phyloP scores from a whole-genome alignment of 2,888 invertebrate genomes.

The Phania funesta region DNA sequence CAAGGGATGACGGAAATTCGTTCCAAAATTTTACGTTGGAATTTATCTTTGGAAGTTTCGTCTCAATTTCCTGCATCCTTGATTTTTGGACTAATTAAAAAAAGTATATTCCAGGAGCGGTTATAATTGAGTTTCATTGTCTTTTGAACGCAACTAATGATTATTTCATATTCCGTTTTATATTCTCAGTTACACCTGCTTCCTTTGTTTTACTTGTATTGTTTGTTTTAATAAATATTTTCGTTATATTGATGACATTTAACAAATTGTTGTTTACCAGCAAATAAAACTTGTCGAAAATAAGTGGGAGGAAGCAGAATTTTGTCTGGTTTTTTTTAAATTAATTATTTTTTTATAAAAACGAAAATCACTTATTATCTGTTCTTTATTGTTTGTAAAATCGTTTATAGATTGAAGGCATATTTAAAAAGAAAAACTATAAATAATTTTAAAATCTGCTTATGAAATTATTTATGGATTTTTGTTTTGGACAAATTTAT shows the following conservation, averaged over 20 bases:
- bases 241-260: background rate
- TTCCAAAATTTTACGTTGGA: too few relatives aligned
- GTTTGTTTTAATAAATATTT: slow-evolving; percentile 11
- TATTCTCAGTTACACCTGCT: background rate
- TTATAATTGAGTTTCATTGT: too few relatives aligned
- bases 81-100: too few relatives aligned
- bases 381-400: too few relatives aligned
- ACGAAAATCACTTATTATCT: background rate
- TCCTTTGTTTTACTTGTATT: background rate
- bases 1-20: too few relatives aligned
- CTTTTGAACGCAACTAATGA: background rate
- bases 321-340: background rate
- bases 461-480: background rate
- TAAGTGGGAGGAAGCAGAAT: background rate
- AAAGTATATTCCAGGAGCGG: too few relatives aligned
- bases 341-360: background rate
- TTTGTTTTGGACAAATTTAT: background rate
- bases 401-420: background rate
- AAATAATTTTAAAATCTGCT: background rate
- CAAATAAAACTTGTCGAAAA: background rate
- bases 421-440: background rate
- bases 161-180: background rate
- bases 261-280: slow-evolving; percentile 6
- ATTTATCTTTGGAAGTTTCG: too few relatives aligned
- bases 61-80: too few relatives aligned